phyloP scores from a whole-genome alignment of 2,888 invertebrate genomes.

The Caenorhabditis imperialis region DNA sequence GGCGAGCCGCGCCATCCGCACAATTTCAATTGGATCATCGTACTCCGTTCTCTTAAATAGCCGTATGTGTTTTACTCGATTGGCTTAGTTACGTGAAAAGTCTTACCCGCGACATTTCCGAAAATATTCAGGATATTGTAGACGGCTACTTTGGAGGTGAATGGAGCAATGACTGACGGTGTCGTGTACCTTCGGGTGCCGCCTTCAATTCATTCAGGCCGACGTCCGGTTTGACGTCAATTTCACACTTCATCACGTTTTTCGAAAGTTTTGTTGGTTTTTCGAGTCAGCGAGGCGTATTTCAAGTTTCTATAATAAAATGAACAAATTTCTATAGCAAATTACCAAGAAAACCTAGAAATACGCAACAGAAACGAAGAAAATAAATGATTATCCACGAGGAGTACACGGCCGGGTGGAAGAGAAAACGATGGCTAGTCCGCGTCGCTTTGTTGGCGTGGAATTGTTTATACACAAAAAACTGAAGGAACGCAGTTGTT shows the following conservation, averaged over 20 bases:
- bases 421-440: not conserved
- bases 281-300: too few relatives aligned
- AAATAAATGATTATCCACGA: constrained; percentile 3
- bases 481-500: not conserved
- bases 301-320: too few relatives aligned
- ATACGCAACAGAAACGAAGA: not conserved
- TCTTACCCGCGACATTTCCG: constrained; percentile 50
- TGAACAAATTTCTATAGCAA: too few relatives aligned
- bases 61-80: not conserved
- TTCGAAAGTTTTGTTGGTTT: not conserved
- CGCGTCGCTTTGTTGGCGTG: not conserved
- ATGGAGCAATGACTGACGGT: constrained; percentile 8
- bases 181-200: not conserved
- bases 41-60: constrained; percentile 59
- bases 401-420: constrained; percentile 10
- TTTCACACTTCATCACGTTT: constrained; percentile 22
- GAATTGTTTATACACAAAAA: not conserved
- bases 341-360: not conserved
- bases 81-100: not conserved
- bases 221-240: constrained; percentile 40
- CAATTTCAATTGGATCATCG: constrained; percentile 75
- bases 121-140: not conserved
- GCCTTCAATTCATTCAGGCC: constrained; percentile 8
- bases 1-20: constrained; percentile 72
- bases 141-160: not conserved